Evolutionary conservation across 2,113 vertebrate genomes (phyloP), one percentile per base, ranked within the genome.

Genomic region (Percopsis transmontana): DNA sequence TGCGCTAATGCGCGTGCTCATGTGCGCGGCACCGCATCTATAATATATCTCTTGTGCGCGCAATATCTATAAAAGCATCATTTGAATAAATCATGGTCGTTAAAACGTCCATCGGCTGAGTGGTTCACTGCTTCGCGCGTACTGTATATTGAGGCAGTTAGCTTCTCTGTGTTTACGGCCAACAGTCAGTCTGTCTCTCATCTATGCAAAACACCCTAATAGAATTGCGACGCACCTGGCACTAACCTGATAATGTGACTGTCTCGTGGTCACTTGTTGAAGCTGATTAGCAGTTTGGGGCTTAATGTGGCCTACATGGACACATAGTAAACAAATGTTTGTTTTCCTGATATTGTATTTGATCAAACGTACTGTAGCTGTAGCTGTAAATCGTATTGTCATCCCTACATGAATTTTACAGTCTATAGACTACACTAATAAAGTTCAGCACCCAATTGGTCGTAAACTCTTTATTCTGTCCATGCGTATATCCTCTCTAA

Each of bases 211-310:
- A 47, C 42, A 45, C 42, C 42, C 11, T 45, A 54, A 10, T 54
- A 82, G 70, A 58, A 27, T 15, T 56, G 68, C 42, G 39, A 66
- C 66, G 80, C 86, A 88, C 84, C 81, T 87, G 80, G 73, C 77
- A 63, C 62, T 71, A 68, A 55, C 57, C 24, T 5, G 67, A 76
- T 41, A 38, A 80, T 67, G 58, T 16, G 19, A 38, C 23, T 58
- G 71, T 66, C 59, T 38, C 47, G 64, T 45, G 48, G 66, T 70
- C 56, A 72, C 76, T 27, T 66, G 60, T 16, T 50, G 55, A 45
- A 59, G 16, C 62, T 38, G 58, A 62, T 16, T 58, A 40, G 42
- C 61, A n/a, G n/a, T n/a, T n/a, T 18, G 42, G 40, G n/a, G 41
- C 1, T 51, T 54, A 24, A 66, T 58, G 38, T 51, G 52, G 53